A percentile compares a stretch with the other conserved stretches of the same genome.
phyloP scores from a whole-genome alignment of 2,797 vertebrate genomes.

The Ctenopoma multispine region DNA sequence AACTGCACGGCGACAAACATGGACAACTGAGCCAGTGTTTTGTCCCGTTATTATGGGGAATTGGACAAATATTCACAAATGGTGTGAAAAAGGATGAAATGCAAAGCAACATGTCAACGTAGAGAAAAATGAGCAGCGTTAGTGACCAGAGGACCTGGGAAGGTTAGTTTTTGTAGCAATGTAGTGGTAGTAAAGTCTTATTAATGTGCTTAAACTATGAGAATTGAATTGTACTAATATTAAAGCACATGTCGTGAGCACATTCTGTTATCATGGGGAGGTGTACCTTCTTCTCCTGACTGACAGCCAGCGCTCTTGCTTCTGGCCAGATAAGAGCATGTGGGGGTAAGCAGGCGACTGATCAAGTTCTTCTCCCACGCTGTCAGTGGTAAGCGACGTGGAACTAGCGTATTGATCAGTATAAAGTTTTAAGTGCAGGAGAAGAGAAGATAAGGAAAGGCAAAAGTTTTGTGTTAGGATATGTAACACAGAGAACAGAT shows the following conservation, averaged over 20 bases:
- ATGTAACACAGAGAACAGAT: conserved; percentile 24
- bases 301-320: conserved; percentile 93
- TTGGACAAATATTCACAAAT: conserved; percentile 28
- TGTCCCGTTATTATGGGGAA: conserved; percentile 22
- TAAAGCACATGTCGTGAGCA: conserved; percentile 5
- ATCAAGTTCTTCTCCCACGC: conserved; percentile 95
- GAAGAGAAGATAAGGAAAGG: conserved; percentile 54
- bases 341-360: conserved; percentile 93
- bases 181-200: not conserved
- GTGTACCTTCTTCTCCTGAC: conserved; percentile 91
- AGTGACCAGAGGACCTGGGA: conserved; percentile 65
- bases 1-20: conserved; percentile 98
- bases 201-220: not conserved
- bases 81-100: conserved; percentile 40
- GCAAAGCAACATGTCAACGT: conserved; percentile 17
- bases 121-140: conserved; percentile 75
- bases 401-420: conserved; percentile 72
- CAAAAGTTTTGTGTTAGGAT: conserved; percentile 37
- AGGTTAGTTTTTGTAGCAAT: not conserved
- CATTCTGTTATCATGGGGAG: conserved; percentile 9
- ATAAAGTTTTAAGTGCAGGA: conserved; percentile 56
- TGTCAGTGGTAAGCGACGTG: conserved; percentile 82
- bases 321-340: conserved; percentile 94
- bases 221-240: not conserved
- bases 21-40: conserved; percentile 88